Evolutionary conservation across 2,888 invertebrate genomes (phyloP), one percentile per base, ranked within the genome.

Genomic region (Hydrotaea diabolus): DNA sequence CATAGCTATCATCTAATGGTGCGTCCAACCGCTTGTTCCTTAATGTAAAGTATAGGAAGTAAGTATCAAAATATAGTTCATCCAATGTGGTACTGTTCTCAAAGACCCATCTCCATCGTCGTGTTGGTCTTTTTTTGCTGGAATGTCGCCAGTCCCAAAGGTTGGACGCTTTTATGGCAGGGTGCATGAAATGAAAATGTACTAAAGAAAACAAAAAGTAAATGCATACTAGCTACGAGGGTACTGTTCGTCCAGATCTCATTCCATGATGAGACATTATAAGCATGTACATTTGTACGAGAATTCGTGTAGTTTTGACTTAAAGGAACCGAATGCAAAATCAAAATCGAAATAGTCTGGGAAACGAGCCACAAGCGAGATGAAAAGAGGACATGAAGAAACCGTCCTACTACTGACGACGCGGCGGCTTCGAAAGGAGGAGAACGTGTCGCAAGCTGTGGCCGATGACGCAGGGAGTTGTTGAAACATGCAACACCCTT

Each of bases 401-500:
- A 59, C 53, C 49, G 19, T 72, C 69, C 66, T 72, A n/a, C n/a
- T n/a, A 80, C 73, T 71, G 69, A 36, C 36, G 36, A 36, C 36
- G 73, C 26, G 31, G 3, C 21, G 55, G 23, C 57, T 57, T 73
- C n/a, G 19, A 13, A 39, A 73, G 8, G 0, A 64, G 46, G 55
- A 71, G 62, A 80, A 83, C 83, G 83, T 80, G 77, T 83, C 31
- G 39, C 36, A 75, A 57, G 62, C 75, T 69, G 77, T 76, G 72
- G 79, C 55, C 23, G 74, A 64, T 79, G 74, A 79, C 36, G 77
- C 80, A 78, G 72, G 72, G 80, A 84, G 71, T 78, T 80, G 77
- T 80, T 81, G 71, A 78, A 80, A 84, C 84, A 84, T 84, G 84
- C 84, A 84, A 84, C 80, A 84, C 84, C 84, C 84, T 84, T 84